Evolutionary conservation across 30 jellyfish, hydroid and myxozoan genomes (phyloP).

Genomic region (Nemopilema nomurai): DNA sequence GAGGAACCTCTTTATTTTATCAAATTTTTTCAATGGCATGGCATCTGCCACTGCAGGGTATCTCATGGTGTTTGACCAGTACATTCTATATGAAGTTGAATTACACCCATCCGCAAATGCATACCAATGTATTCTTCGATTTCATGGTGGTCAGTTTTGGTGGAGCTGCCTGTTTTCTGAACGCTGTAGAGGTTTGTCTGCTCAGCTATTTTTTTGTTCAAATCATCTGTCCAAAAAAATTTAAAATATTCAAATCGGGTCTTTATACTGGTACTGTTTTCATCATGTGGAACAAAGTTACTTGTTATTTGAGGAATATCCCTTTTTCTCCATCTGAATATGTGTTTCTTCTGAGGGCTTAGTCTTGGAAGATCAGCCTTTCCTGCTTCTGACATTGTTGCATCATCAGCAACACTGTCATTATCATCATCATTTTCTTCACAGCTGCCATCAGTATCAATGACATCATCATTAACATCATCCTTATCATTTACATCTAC

Average conservation of each 20-base stretch:
- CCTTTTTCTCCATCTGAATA: neutral
- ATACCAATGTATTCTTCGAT: slow-evolving; percentile 58
- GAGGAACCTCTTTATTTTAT: slow-evolving; percentile 19
- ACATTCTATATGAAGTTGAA: slow-evolving; percentile 37
- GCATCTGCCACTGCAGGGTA: slow-evolving; percentile 67
- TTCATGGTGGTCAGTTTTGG: slow-evolving; percentile 26
- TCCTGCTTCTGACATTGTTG: neutral
- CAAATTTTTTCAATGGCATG: slow-evolving; percentile 61
- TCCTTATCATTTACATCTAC: neutral
- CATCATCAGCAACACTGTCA: neutral
- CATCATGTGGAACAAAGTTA: neutral
- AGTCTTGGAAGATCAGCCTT: neutral
- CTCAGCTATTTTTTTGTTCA: slow-evolving; percentile 32
- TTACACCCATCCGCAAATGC: slow-evolving; percentile 71
- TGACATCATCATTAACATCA: neutral
- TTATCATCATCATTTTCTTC: neutral
- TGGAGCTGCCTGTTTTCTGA: slow-evolving; percentile 33
- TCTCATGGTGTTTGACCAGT: slow-evolving; percentile 65
- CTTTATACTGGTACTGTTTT: neutral
- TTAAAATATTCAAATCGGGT: neutral
- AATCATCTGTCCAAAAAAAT: neutral
- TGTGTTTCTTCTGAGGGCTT: neutral
- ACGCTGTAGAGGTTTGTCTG: slow-evolving; percentile 63
- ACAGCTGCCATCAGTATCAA: too few relatives aligned
- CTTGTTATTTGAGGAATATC: neutral